Percentiles rank a stretch among this genome's conserved stretches.
These are phyloP conservation scores for Dasyurus viverrinus DNA, from an alignment of 2,113 vertebrate species.

Conservation along the genomic window DNA sequence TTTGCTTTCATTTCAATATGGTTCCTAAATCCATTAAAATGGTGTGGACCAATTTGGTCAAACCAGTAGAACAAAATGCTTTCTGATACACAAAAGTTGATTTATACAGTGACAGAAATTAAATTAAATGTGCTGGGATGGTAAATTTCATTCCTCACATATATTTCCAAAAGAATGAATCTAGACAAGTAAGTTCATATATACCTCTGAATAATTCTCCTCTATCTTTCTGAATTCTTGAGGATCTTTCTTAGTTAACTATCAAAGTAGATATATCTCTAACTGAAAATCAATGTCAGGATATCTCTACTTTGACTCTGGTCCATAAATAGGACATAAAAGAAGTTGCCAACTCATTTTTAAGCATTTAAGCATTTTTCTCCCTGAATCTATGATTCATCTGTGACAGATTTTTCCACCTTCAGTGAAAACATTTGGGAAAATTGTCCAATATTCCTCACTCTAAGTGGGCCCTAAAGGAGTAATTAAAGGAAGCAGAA, in stretches of 20 bases:
- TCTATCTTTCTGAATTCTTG: not conserved
- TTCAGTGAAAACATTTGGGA: not conserved
- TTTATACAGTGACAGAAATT: not conserved
- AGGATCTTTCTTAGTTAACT: not conserved
- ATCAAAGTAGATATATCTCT: not conserved
- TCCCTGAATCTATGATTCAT: not conserved
- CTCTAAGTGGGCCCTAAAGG: not conserved
- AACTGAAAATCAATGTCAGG: not conserved
- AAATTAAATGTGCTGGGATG: not conserved
- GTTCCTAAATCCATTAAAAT: not conserved
- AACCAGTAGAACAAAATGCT: not conserved
- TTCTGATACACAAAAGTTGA: not conserved
- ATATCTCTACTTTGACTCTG: not conserved
- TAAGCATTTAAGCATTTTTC: not conserved
- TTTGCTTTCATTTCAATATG: not conserved
- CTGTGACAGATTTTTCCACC: not conserved
- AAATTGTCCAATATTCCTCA: not conserved
- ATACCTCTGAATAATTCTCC: not conserved
- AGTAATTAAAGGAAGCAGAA: not conserved
- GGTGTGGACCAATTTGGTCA: not conserved
- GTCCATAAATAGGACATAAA: not conserved
- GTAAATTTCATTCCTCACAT: not conserved
- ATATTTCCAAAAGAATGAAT: not conserved
- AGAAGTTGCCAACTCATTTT: not conserved
- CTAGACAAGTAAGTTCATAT: not conserved